Base-by-base conservation (phyloP, 2,888 invertebrate genomes). In the Spisula subtruncata region DNA sequence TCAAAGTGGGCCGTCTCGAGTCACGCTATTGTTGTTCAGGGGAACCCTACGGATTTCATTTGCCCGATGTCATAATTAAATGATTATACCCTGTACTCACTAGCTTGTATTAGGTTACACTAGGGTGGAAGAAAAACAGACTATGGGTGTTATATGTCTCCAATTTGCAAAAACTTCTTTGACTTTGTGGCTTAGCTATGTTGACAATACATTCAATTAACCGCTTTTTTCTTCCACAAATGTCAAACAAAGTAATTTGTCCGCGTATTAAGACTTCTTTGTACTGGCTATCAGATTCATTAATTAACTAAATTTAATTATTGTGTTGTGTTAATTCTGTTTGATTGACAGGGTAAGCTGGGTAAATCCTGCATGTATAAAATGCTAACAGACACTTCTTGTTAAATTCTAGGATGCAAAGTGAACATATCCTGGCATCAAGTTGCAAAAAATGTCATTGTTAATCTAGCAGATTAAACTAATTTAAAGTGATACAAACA, bases 191-290 rank as follows among this genome's bases (percentile, higher is more conserved):
- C 75, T 75, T 75, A 35, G 75, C 32, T 75, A 54, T 56, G 51
- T 85, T 80, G 80, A 85, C 85, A 41, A 32, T 56, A 41, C 80
- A 80, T 85, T 79, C 54, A 84, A 88, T 84, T 88, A 84, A 41
- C 16, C 41, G 79, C 66, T 84, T 88, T 66, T 80, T 83, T 80
- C 35, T 32, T 84, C 56, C 83, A 81, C 54, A 16, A 16, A 10
- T 46, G 56, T 80, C 79, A 56, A 83, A 60, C 60, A 79, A 83
- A 88, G 48, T 88, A 81, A 88, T 88, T 84, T 66, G 51, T 66
- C 41, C 20, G 20, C n/a, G 83, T 80, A 83, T 88, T 66, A 83
- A 41, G 35, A 10, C 81, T 32, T 56, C 35, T 32, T 25, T 29
- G 29, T 35, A 81, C 48, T 29, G 75, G 35, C 32, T 84, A 84